Base-by-base conservation (phyloP, 2,888 invertebrate genomes). In the Panopea generosa region DNA sequence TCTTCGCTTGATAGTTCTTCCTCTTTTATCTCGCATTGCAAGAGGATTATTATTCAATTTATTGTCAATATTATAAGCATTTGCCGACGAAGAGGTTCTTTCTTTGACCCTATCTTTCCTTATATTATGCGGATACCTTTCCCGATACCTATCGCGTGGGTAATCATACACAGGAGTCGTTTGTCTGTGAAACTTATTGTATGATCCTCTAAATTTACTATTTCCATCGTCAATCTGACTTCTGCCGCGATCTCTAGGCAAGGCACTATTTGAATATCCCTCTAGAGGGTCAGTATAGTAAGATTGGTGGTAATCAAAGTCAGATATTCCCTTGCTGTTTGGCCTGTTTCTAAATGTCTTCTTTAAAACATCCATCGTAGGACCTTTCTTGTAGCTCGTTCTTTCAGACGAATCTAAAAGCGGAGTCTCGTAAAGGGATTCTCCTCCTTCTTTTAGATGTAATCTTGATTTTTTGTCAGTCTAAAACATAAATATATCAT, bases 301-400 rank as follows among this genome's bases (percentile, higher is more conserved):
- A 1, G 67, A 59, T 29, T 67, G 60, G n/a, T 29, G 55, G 43
- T 72, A 80, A n/a, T 69, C 75, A 56, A 72, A 75, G 40, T 75
- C 77, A 9, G 71, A 43, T 22, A 66, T 40, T 29, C 62, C 57
- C n/a, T 65, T 62, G 40, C 33, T 38, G 29, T 62, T 60, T 18
- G 7, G 2, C 16, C 59, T 47, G 27, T 67, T 50, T 0, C 33
- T n/a, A 24, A 33, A 40, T 1, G 47, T 3, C 3, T 55, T 27
- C 45, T 24, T 16, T 22, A 38, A 65, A 18, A 26, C 29, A 26
- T 47, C 47, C 4, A 4, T 9, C 2, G 63, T 24, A 7, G 82
- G 82, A 6, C 84, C 84, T 47, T 84, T 84, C 57, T 84, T 84
- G 38, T 77, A 78, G 7, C 77, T 80, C n/a, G 83, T 80, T 49